Conservation (phyloP, 2,113 vertebrate species). For the Corythoichthys intestinalis region DNA sequence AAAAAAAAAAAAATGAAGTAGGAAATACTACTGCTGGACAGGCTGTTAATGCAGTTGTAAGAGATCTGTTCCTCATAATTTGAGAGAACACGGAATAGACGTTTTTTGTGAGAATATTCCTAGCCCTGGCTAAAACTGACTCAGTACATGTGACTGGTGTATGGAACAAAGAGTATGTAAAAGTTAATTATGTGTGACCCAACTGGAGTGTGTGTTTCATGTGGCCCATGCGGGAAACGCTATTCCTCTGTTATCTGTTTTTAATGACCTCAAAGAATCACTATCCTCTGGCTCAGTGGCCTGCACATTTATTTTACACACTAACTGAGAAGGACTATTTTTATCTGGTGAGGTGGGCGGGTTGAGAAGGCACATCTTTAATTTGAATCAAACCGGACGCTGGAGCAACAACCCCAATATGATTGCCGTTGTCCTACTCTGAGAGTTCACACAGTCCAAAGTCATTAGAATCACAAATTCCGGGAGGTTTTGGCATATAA, state of each 20-base stretch:
- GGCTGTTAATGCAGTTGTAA: no score
- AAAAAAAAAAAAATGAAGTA: no score
- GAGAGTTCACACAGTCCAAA: conserved; percentile 34
- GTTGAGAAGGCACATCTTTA: conserved; percentile 37
- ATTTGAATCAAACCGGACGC: conserved; percentile 53
- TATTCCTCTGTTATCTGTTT: conserved; percentile 39
- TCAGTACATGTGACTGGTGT: background rate
- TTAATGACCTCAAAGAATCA: conserved; percentile 54
- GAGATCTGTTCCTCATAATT: background rate
- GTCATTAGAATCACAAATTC: conserved; percentile 24
- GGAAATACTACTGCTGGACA: no score
- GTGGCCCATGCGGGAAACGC: conserved; percentile 12
- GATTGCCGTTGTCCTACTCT: conserved; percentile 26
- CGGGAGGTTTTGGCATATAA: conserved; percentile 36
- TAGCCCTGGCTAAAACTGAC: background rate
- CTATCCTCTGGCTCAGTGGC: conserved; percentile 56
- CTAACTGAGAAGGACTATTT: conserved; percentile 59
- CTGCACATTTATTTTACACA: conserved; percentile 57
- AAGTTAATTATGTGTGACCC: conserved; percentile 48
- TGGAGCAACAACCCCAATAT: conserved; percentile 41
- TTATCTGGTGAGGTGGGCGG: conserved; percentile 43
- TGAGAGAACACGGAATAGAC: background rate
- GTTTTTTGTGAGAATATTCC: background rate
- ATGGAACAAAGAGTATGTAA: background rate
- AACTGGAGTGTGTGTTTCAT: conserved; percentile 26